These are phyloP conservation scores for Clarias platycephalus DNA, from an alignment of 2,797 vertebrate genomes.

Conservation along the genomic window DNA sequence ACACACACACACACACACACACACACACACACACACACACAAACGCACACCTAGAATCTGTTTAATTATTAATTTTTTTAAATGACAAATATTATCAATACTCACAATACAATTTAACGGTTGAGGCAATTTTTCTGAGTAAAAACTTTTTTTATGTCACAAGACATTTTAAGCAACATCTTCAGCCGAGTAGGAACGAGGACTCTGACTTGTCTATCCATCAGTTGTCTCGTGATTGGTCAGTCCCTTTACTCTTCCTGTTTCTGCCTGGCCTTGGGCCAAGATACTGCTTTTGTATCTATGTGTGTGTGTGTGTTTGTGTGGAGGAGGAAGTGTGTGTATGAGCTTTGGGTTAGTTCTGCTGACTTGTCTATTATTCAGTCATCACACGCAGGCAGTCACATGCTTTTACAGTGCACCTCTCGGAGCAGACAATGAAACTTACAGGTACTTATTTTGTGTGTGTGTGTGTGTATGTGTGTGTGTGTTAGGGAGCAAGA, in stretches of 20 bases:
- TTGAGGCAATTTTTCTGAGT: neutral
- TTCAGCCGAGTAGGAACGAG: neutral
- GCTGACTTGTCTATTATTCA: slow-evolving; percentile 57
- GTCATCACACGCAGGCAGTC: slow-evolving; percentile 49
- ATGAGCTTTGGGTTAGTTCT: slow-evolving; percentile 52
- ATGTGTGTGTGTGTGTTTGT: slow-evolving; percentile 26
- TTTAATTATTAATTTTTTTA: neutral
- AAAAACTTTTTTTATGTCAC: neutral
- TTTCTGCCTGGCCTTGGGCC: slow-evolving; percentile 52
- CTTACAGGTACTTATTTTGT: slow-evolving; percentile 46
- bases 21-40: neutral
- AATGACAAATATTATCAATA: neutral
- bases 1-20: neutral
- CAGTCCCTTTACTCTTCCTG: slow-evolving; percentile 45
- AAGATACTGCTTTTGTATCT: slow-evolving; percentile 50
- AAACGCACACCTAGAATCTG: neutral
- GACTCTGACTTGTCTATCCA: slow-evolving; percentile 33
- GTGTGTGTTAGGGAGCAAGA: slow-evolving; percentile 3
- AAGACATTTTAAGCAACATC: neutral
- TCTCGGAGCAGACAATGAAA: slow-evolving; percentile 48
- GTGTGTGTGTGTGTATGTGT: slow-evolving; percentile 34
- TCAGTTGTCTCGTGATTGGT: slow-evolving; percentile 41
- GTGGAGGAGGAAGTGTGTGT: slow-evolving; percentile 36
- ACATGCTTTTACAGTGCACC: slow-evolving; percentile 46
- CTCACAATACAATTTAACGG: neutral